phyloP scores from a whole-genome alignment of 2,888 invertebrate genomes.

The Lamellibrachia satsuma region DNA sequence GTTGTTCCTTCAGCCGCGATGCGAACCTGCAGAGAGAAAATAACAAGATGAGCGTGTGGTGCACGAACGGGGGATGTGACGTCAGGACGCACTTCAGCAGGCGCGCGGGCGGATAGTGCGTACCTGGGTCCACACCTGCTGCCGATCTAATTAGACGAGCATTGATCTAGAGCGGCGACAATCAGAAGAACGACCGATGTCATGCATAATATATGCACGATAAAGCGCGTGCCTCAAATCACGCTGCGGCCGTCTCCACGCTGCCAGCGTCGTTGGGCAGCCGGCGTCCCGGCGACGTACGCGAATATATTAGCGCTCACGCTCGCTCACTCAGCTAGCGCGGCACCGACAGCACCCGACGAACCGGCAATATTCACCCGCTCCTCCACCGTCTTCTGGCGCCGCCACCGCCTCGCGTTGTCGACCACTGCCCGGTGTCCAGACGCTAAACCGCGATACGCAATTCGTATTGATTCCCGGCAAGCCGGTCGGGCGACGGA shows the following conservation, averaged over 20 bases:
- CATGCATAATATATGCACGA: slow-evolving; percentile 12
- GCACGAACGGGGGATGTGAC: background rate
- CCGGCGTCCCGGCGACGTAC: background rate
- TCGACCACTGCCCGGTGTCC: background rate
- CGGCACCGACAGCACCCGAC: background rate
- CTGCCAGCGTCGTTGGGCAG: background rate
- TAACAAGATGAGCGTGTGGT: background rate
- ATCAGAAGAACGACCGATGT: background rate
- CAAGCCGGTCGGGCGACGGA: background rate
- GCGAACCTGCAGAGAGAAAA: background rate
- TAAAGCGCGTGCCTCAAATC: background rate
- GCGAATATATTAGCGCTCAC: background rate
- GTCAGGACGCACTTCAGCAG: background rate
- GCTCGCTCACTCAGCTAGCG: background rate
- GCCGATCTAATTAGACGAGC: slow-evolving; percentile 3
- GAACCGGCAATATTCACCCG: background rate
- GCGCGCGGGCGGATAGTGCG: background rate
- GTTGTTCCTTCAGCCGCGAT: background rate
- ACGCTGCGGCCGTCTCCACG: background rate
- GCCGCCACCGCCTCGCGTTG: background rate
- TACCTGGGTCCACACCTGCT: slow-evolving; percentile 5
- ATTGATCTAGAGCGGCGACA: slow-evolving; percentile 1
- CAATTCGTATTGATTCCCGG: slow-evolving; percentile 17
- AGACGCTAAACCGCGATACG: slow-evolving; percentile 13
- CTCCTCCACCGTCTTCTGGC: background rate